Base-by-base conservation (phyloP, 2,888 invertebrate species). In the Arrhopalites spinosus region DNA sequence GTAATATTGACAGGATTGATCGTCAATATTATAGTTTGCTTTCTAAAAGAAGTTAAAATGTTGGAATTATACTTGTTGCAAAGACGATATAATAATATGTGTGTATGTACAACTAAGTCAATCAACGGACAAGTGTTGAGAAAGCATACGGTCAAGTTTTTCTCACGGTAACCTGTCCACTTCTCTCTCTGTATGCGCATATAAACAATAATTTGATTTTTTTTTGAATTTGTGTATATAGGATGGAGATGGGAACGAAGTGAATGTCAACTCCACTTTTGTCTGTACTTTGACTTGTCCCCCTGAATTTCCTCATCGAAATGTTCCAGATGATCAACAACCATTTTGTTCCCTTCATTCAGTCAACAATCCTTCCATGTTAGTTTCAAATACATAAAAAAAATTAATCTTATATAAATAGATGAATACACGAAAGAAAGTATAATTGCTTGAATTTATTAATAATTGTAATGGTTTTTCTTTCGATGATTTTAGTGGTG, bases 221-320 rank as follows among this genome's bases (percentile, higher is more conserved):
- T 56, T 56, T 27, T 47, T 53, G 30, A 17, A 61, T 45, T 67
- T 77, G 64, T 73, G 50, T 68, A 67, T 83, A 82, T 76, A 90
- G 78, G 88, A 89, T 71, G 88, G 86, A 36, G 87, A 88, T 23
- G 86, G 86, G 2, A 80, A 81, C 63, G 90, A 90, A 76, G 89
- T n/a, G n/a, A n/a, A n/a, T n/a, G n/a, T 90, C 80, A 88, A 89
- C n/a, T 89, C 91, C 0, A 83, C 87, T 0, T 97, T 96, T 85
- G 93, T 93, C 82, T 98, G 97, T 85, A 93, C 95, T 0, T 89
- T 91, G 2, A 88, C 87, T 1, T 97, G 97, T 84, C 95, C 97
- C 0, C 85, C 89, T 0, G 91, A 93, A 66, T 89, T 89, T 83
- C 93, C 93, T 0, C 89, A 93, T 84, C 91, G 92, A 84, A 91